Conservation (phyloP, 2,888 invertebrate genomes). For the Itoplectis maculator region DNA sequence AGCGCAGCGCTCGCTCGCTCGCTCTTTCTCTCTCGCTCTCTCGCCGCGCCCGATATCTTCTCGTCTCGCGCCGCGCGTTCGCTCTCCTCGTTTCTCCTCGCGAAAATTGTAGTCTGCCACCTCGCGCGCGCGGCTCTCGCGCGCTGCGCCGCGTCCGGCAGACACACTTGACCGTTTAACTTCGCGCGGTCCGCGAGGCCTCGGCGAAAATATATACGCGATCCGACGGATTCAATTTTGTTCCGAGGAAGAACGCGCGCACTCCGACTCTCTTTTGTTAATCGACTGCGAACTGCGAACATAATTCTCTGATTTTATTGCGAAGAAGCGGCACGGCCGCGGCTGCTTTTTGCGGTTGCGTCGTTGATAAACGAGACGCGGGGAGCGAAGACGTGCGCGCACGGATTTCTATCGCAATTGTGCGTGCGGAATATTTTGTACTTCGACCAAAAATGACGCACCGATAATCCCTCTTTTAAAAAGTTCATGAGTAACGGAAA, state of each 20-base stretch:
- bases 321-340: background rate
- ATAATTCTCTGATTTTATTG: slow-evolving; percentile 11
- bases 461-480: too few species aligned
- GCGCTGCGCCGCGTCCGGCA: slow-evolving; percentile 15
- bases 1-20: slow-evolving; percentile 33
- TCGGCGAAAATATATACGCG: slow-evolving; percentile 31
- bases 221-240: slow-evolving; percentile 26
- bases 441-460: too few species aligned
- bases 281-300: slow-evolving; percentile 47
- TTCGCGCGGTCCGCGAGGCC: slow-evolving; percentile 25
- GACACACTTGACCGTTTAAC: slow-evolving; percentile 51
- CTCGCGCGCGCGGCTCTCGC: slow-evolving; percentile 8
- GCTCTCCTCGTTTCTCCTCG: slow-evolving; percentile 59
- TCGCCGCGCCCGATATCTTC: slow-evolving; percentile 37
- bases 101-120: slow-evolving; percentile 40
- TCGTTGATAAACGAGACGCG: too few species aligned
- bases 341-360: too few species aligned
- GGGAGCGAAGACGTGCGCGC: too few species aligned
- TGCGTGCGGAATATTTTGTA: too few species aligned
- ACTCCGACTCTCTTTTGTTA: slow-evolving; percentile 26
- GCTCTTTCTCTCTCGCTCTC: slow-evolving; percentile 36
- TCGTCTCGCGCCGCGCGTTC: too few species aligned
- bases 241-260: slow-evolving; percentile 3
- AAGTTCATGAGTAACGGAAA: too few species aligned
- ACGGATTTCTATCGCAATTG: too few species aligned